These are phyloP conservation scores for Aphaenogaster floridana DNA, from an alignment of 1,140 invertebrate genomes.

Conservation along the genomic window DNA sequence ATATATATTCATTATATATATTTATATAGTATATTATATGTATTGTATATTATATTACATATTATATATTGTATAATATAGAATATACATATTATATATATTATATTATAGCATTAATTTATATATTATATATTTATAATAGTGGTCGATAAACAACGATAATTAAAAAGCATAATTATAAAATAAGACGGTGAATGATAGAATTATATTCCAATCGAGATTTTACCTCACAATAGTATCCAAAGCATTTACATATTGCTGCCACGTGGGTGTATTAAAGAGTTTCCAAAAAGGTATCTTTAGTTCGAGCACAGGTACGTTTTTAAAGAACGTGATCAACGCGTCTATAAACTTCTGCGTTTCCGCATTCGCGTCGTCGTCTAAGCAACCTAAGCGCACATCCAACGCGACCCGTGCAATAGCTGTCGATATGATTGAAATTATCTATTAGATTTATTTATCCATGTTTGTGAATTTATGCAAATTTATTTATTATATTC, in stretches of 20 bases:
- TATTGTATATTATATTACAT: no score
- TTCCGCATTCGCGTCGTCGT: constrained; percentile 89
- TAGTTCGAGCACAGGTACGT: constrained; percentile 92
- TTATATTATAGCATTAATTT: background rate
- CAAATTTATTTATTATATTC: background rate
- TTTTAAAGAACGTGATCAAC: constrained; percentile 93
- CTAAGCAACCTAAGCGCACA: constrained; percentile 92
- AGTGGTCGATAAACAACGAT: no score
- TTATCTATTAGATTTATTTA: constrained; percentile 32
- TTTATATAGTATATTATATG: no score
- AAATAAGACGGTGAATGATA: background rate
- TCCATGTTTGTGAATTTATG: background rate
- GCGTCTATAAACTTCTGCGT: constrained; percentile 92
- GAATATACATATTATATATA: no score
- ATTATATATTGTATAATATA: no score
- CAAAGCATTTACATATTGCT: constrained; percentile 91
- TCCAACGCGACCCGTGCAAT: constrained; percentile 94
- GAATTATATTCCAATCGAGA: constrained; percentile 29
- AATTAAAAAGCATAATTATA: no score
- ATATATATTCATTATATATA: no score
- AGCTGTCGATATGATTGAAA: constrained; percentile 86
- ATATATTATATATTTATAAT: background rate
- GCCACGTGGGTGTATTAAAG: constrained; percentile 92
- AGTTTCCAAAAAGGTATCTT: constrained; percentile 94
- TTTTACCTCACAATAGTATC: constrained; percentile 89